Base-by-base conservation (phyloP, 2,797 vertebrate species). In the Rhodeus uyekii region DNA sequence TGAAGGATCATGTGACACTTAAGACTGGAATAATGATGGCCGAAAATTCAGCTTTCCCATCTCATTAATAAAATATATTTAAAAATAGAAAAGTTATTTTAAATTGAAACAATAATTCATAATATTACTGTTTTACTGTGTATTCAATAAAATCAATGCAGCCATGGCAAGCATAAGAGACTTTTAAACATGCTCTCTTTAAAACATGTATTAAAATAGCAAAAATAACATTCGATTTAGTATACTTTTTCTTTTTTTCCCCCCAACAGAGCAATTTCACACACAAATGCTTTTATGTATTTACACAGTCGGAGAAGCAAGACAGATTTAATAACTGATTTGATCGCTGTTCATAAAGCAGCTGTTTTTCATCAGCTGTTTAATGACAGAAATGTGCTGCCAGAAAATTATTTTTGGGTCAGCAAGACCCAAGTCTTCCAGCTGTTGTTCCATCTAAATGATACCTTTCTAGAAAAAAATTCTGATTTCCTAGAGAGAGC, bases 401-500 rank as follows among this genome's bases (percentile, higher is more conserved):
- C 63, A 61, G 58, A 78, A 80, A 85, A 58, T 48, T 53, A 46
- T 67, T 76, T 69, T 86, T 58, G 46, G 78, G 42, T 75, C 67
- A 82, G 61, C 68, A 16, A 71, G 78, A 75, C 38, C 65, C 0
- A 18, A 55, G 19, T 58, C 53, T n/a, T 78, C 74, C 50, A 55
- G 60, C 46, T 76, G 44, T 79, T 83, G 34, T 72, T 78, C n/a
- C 50, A 69, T 48, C 24, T 29, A 46, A 27, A 61, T 53, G 24
- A 53, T 34, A 74, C 48, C 78, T 84, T 65, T 83, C 64, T 71
- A 24, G 22, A 78, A 81, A 81, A 58, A 78, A 42, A 38, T 0
- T 63, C 36, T 3, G 34, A 46, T 84, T 86, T 84, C 78, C 71
- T 83, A 72, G 75, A 85, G 61, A 87, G 75, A 83, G 69, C 38